phyloP scores from a whole-genome alignment of 2,113 vertebrate species.

The Chlamydotis undulata region DNA sequence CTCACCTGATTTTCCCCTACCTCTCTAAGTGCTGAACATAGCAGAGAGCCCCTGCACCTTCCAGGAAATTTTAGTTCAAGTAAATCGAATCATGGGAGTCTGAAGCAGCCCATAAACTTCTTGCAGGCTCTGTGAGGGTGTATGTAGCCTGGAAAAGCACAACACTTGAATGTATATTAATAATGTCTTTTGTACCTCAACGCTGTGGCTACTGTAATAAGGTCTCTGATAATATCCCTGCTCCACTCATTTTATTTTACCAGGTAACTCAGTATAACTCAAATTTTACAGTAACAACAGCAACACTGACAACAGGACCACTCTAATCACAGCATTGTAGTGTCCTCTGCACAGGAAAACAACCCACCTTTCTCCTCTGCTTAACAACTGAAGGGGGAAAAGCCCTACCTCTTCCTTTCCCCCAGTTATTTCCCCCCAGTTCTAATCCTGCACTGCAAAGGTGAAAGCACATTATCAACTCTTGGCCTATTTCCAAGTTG shows the following conservation, averaged over 20 bases:
- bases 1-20: not conserved
- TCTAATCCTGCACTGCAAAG: not conserved
- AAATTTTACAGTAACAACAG: not conserved
- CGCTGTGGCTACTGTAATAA: not conserved
- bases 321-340: not conserved
- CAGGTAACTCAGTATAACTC: not conserved
- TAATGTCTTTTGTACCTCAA: not conserved
- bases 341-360: not conserved
- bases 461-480: not conserved
- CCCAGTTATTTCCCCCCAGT: not conserved
- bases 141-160: not conserved
- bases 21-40: not conserved
- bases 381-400: not conserved
- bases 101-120: not conserved
- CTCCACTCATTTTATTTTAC: not conserved
- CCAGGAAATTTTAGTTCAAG: not conserved
- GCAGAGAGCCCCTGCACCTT: not conserved
- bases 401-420: not conserved
- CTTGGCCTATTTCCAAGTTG: not conserved
- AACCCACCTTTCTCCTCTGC: not conserved
- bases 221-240: not conserved
- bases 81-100: rapidly evolving
- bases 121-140: not conserved
- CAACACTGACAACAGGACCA: not conserved
- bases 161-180: not conserved